These are phyloP conservation scores for Ophonus ardosiacus DNA, from an alignment of 2,888 invertebrate species.

Conservation along the genomic window DNA sequence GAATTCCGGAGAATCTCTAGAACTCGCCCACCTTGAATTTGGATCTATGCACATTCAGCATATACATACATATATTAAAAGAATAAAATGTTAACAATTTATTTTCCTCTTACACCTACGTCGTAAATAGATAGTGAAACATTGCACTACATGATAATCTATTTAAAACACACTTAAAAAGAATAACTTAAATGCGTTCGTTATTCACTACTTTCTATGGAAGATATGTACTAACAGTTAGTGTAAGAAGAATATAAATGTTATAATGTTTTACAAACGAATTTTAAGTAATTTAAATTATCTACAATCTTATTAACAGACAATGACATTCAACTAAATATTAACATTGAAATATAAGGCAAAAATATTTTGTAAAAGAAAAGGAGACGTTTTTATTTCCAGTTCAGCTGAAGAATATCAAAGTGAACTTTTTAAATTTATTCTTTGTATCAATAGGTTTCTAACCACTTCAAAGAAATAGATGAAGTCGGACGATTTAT, in stretches of 20 bases:
- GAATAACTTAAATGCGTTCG: too few species aligned
- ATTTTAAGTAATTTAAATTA: too few species aligned
- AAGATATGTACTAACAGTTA: too few species aligned
- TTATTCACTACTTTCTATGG: too few species aligned
- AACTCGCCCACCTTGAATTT: slow-evolving; percentile 77
- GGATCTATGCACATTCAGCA: slow-evolving; percentile 74
- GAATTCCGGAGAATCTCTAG: slow-evolving; percentile 78
- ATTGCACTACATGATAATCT: too few species aligned
- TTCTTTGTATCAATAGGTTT: slow-evolving; percentile 13
- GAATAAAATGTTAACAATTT: not conserved
- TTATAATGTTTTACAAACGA: too few species aligned
- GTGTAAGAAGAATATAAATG: too few species aligned
- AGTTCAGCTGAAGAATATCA: not conserved
- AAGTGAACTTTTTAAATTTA: not conserved
- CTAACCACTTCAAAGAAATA: not conserved
- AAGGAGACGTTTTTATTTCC: not conserved
- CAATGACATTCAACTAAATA: slow-evolving; percentile 12
- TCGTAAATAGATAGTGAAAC: too few species aligned
- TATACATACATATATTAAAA: not conserved
- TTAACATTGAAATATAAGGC: not conserved
- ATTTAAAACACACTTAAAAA: too few species aligned
- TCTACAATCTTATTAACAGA: too few species aligned
- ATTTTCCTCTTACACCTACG: too few species aligned
- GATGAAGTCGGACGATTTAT: not conserved
- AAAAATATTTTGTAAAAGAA: not conserved